A percentile compares a stretch with the other conserved stretches of the same genome.
These are phyloP conservation scores for Miichthys miiuy DNA, from an alignment of 2,797 vertebrate species.

Conservation along the genomic window DNA sequence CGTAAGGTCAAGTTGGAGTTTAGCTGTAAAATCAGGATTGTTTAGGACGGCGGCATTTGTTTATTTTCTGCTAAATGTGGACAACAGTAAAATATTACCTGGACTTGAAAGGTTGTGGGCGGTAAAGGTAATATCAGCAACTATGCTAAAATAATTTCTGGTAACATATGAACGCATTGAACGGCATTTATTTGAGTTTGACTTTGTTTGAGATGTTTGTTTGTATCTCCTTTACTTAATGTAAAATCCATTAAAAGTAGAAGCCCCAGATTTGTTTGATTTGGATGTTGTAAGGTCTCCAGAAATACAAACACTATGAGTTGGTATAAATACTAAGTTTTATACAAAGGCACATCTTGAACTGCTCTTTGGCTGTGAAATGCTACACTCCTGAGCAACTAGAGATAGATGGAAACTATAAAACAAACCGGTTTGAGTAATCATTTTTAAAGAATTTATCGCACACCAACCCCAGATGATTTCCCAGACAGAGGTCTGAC, in stretches of 20 bases:
- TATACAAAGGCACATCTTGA: not conserved
- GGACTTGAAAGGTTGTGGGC: not conserved
- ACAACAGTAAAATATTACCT: not conserved
- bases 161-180: not conserved
- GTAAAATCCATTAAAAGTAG: not conserved
- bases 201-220: too few species aligned
- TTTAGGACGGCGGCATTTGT: not conserved
- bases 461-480: slow-evolving; percentile 18
- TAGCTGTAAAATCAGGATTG: not conserved
- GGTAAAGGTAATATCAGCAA: not conserved
- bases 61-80: slow-evolving; percentile 18
- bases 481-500: slow-evolving; percentile 32
- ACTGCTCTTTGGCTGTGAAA: slow-evolving; percentile 1
- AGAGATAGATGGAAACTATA: slow-evolving; percentile 12
- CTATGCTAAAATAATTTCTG: not conserved
- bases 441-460: slow-evolving; percentile 24
- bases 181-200: too few species aligned
- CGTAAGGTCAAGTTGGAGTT: slow-evolving; percentile 11
- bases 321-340: not conserved
- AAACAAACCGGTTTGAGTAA: slow-evolving; percentile 24
- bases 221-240: not conserved
- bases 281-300: not conserved
- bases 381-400: not conserved
- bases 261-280: not conserved
- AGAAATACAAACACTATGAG: not conserved